Conservation (phyloP, 2,797 vertebrate genomes). For the Syngnathus rostellatus region DNA sequence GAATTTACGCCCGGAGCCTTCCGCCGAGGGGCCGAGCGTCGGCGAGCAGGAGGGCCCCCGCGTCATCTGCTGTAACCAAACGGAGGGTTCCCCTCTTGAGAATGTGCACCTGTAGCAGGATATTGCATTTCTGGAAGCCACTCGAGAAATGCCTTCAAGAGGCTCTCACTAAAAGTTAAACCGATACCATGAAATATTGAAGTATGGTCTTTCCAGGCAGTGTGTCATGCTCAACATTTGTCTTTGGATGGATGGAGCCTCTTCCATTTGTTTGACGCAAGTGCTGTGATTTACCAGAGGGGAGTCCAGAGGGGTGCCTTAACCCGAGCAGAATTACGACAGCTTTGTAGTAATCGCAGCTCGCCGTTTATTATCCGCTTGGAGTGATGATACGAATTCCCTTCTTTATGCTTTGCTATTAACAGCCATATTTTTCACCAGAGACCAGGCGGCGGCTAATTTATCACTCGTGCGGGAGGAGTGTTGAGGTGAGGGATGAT, state of each 20-base stretch:
- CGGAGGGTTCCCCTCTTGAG: slow-evolving; percentile 50
- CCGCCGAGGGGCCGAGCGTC: slow-evolving; percentile 46
- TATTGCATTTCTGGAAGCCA: slow-evolving; percentile 59
- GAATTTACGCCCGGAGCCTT: slow-evolving; percentile 60
- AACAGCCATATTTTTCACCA: slow-evolving; percentile 68
- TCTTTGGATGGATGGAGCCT: neutral
- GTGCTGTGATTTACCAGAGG: slow-evolving; percentile 55
- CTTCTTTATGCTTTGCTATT: slow-evolving; percentile 67
- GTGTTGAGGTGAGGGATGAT: slow-evolving; percentile 49
- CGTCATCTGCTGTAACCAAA: slow-evolving; percentile 65
- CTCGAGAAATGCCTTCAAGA: slow-evolving; percentile 34
- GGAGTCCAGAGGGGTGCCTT: slow-evolving; percentile 22
- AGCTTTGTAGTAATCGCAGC: slow-evolving; percentile 52
- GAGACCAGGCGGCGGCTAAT: slow-evolving; percentile 47
- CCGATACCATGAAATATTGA: too few relatives aligned
- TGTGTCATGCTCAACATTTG: neutral
- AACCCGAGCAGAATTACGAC: slow-evolving; percentile 48
- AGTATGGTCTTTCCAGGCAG: too few relatives aligned
- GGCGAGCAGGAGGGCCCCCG: slow-evolving; percentile 50
- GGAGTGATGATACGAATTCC: slow-evolving; percentile 55
- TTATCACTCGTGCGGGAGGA: slow-evolving; percentile 51
- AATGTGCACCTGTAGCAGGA: slow-evolving; percentile 67
- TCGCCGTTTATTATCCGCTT: slow-evolving; percentile 52
- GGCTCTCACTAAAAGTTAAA: neutral
- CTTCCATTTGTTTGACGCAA: slow-evolving; percentile 46